Conservation (phyloP, 2,797 vertebrate genomes). For the Macropus fuliginosus region DNA sequence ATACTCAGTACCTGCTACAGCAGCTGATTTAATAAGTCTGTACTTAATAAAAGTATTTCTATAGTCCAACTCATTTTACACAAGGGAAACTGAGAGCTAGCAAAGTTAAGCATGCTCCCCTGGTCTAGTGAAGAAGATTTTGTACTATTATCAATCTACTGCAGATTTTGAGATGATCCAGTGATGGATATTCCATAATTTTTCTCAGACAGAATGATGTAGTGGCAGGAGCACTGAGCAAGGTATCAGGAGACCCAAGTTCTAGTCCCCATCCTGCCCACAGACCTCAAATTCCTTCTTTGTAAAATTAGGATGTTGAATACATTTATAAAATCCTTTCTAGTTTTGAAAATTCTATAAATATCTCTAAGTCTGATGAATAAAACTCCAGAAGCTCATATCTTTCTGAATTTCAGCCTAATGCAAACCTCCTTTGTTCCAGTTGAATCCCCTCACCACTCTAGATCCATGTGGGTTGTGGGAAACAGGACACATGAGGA, state of each 20-base stretch:
- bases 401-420: conserved; percentile 22
- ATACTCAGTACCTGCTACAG: neutral
- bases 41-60: neutral
- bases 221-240: neutral
- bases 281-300: neutral
- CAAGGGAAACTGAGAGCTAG: neutral
- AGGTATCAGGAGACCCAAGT: neutral
- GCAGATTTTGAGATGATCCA: neutral
- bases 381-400: neutral
- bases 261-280: neutral
- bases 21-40: neutral
- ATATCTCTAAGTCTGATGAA: neutral
- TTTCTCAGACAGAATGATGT: neutral
- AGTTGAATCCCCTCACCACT: neutral
- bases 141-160: neutral
- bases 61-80: too few relatives aligned
- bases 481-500: neutral
- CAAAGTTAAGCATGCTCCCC: neutral
- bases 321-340: neutral
- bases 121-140: neutral
- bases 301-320: neutral
- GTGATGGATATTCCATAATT: neutral
- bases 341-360: conserved; percentile 2
- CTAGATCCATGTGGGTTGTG: neutral
- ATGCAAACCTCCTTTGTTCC: neutral